phyloP scores from a whole-genome alignment of 2,113 vertebrate genomes.

The Microcebus murinus region DNA sequence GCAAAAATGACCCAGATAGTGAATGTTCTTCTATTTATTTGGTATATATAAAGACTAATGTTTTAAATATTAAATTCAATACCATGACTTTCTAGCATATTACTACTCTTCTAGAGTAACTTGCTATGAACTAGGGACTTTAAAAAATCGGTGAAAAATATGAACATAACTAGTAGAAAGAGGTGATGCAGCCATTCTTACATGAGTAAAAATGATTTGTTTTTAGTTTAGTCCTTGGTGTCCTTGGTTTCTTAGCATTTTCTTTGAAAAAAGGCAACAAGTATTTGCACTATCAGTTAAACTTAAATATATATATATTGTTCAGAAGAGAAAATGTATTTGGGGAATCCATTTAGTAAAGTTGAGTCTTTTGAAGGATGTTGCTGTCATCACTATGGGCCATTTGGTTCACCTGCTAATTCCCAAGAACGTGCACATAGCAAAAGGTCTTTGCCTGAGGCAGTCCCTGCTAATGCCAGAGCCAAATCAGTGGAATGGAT shows the following conservation, averaged over 20 bases:
- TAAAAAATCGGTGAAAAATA: background rate
- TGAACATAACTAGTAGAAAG: background rate
- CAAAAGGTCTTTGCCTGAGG: slow-evolving; percentile 39
- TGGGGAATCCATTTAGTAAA: slow-evolving; percentile 57
- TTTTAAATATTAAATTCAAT: slow-evolving; percentile 14
- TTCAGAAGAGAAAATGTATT: slow-evolving; percentile 47
- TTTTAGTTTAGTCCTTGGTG: background rate
- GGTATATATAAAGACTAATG: background rate
- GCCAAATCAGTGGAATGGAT: slow-evolving; percentile 65
- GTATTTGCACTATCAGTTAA: slow-evolving; percentile 42
- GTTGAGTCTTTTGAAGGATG: slow-evolving; percentile 62
- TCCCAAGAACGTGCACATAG: background rate
- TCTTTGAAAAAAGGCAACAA: slow-evolving; percentile 29
- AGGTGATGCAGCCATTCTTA: background rate
- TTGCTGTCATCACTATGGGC: slow-evolving; percentile 57
- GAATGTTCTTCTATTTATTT: background rate
- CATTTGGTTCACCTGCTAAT: slow-evolving; percentile 68
- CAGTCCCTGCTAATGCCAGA: slow-evolving; percentile 61
- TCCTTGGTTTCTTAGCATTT: slow-evolving; percentile 2
- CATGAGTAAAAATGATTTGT: background rate
- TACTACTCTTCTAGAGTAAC: background rate
- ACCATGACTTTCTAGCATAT: background rate
- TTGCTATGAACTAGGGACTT: background rate
- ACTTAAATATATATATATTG: slow-evolving; percentile 20
- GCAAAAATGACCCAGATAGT: background rate